phyloP scores from a whole-genome alignment of 2,888 invertebrate species.

The Iselma pallidipennis region DNA sequence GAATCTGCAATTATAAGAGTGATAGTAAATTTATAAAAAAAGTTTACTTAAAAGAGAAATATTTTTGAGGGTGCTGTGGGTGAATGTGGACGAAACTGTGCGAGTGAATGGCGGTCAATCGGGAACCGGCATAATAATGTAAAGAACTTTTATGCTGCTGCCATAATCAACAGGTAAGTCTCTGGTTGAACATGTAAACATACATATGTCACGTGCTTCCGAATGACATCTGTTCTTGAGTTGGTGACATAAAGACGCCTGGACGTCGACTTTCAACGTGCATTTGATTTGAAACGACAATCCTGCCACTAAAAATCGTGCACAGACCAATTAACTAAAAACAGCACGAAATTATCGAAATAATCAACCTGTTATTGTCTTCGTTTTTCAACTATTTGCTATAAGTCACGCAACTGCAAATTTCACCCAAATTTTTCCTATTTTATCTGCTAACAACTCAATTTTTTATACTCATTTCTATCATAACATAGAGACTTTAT shows the following conservation, averaged over 20 bases:
- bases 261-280: not conserved
- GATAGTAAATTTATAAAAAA: not conserved
- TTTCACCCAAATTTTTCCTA: no score
- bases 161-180: slow-evolving; percentile 36
- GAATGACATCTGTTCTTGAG: slow-evolving; percentile 18
- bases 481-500: no score
- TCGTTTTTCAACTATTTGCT: not conserved
- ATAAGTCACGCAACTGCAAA: not conserved
- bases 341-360: not conserved
- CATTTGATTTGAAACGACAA: not conserved
- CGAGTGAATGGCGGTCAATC: not conserved
- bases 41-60: not conserved
- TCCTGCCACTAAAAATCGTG: not conserved
- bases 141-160: slow-evolving; percentile 25
- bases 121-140: slow-evolving; percentile 17
- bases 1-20: not conserved
- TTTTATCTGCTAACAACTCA: no score
- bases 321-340: not conserved
- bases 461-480: no score
- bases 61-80: not conserved
- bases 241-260: slow-evolving; percentile 9
- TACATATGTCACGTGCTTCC: slow-evolving; percentile 32
- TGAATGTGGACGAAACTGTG: not conserved
- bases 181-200: slow-evolving; percentile 25
- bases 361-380: not conserved